These are phyloP conservation scores for Sylvilagus bachmani DNA, from an alignment of 2,113 vertebrate genomes.

Conservation along the genomic window DNA sequence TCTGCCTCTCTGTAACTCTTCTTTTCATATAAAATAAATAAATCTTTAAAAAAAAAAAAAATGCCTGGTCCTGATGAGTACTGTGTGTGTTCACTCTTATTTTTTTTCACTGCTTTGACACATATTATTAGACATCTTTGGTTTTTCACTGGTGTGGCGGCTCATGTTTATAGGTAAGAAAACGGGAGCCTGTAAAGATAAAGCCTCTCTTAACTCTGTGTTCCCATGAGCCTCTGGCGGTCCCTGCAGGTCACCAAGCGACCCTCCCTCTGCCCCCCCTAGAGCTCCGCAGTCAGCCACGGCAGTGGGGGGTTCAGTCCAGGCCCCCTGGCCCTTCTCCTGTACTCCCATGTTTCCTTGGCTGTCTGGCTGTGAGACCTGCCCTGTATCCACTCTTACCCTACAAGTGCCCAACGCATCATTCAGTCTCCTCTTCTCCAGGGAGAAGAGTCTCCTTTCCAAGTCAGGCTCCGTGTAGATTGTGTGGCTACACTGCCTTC, in stretches of 20 bases:
- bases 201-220: background rate
- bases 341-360: background rate
- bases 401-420: background rate
- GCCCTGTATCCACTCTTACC: background rate
- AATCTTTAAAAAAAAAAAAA: background rate
- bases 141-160: background rate
- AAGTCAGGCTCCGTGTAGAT: background rate
- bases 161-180: background rate
- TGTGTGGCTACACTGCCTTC: background rate
- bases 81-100: background rate
- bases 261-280: background rate
- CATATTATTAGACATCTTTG: background rate
- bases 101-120: background rate
- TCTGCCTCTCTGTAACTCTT: too few relatives aligned
- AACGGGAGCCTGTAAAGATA: background rate
- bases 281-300: background rate
- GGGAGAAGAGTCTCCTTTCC: background rate
- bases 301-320: background rate
- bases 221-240: background rate
- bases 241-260: background rate
- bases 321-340: background rate
- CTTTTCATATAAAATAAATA: too few relatives aligned
- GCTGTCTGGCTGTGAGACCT: background rate
- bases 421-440: background rate
- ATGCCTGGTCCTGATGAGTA: background rate